These are phyloP conservation scores for Styela clava DNA, from an alignment of 23 tunicate species.

Conservation along the genomic window DNA sequence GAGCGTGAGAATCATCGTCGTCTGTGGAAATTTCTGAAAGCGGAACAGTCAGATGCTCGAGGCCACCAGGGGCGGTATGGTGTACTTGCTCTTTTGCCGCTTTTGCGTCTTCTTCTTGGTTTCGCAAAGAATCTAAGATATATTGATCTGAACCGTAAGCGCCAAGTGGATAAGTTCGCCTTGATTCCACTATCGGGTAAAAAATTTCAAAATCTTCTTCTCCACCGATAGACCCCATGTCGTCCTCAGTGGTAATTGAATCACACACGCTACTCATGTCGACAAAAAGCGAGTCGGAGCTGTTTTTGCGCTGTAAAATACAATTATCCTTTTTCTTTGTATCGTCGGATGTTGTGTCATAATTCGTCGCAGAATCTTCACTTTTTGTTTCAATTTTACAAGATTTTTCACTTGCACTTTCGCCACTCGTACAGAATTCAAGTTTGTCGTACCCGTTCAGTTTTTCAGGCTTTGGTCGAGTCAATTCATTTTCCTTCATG, in stretches of 20 bases:
- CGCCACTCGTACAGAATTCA: conserved; percentile 34
- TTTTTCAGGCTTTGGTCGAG: neutral
- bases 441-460: neutral
- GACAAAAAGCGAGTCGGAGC: conserved; percentile 55
- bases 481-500: neutral
- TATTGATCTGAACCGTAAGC: neutral
- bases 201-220: neutral
- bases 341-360: neutral
- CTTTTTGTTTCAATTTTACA: neutral
- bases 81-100: neutral
- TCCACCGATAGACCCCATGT: neutral
- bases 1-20: neutral
- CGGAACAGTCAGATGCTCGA: conserved; percentile 10
- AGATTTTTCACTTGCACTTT: neutral
- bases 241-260: neutral
- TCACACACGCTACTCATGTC: conserved; percentile 31
- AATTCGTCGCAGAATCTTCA: neutral
- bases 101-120: neutral
- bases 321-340: neutral
- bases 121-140: neutral
- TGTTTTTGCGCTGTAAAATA: conserved; percentile 21
- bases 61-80: neutral
- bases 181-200: neutral
- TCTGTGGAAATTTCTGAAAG: conserved; percentile 3
- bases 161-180: neutral